phyloP scores from a whole-genome alignment of 2,888 invertebrate genomes.

The Cremastobaeus sp. region DNA sequence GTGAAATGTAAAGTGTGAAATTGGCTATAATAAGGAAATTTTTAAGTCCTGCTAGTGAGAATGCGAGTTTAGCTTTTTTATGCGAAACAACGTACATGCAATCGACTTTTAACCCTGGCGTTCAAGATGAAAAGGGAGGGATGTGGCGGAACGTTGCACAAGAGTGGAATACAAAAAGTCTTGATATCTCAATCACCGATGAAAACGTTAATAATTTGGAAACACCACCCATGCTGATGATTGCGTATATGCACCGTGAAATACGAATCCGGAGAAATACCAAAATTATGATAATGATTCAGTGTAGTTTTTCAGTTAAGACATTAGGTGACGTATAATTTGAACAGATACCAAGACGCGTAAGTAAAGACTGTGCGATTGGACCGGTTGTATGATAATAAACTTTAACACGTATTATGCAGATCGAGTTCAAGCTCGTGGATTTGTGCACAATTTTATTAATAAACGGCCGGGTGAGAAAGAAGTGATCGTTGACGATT shows the following conservation, averaged over 20 bases:
- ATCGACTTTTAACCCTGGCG: conserved; percentile 52
- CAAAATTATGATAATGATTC: conserved; percentile 78
- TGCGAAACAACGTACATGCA: conserved; percentile 28
- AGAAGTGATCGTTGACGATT: conserved; percentile 47
- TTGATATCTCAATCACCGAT: conserved; percentile 75
- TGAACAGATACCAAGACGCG: conserved; percentile 71
- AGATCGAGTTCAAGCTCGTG: conserved; percentile 61
- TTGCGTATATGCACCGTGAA: conserved; percentile 70
- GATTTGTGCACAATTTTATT: conserved; percentile 60
- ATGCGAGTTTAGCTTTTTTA: conserved; percentile 36
- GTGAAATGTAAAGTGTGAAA: conserved; percentile 53
- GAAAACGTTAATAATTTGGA: conserved; percentile 74
- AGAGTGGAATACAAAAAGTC: conserved; percentile 26
- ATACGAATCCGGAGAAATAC: conserved; percentile 71
- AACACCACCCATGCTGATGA: conserved; percentile 75
- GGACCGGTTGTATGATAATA: conserved; percentile 70
- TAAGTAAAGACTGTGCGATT: conserved; percentile 71
- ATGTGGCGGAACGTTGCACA: conserved; percentile 43
- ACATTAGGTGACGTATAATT: conserved; percentile 77
- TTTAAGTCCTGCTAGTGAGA: conserved; percentile 44
- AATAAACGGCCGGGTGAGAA: conserved; percentile 61
- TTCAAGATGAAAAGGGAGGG: conserved; percentile 53
- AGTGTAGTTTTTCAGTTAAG: conserved; percentile 77
- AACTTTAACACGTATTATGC: conserved; percentile 76
- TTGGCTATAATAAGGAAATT: conserved; percentile 43